These are phyloP conservation scores for Peromyscus californicus DNA, from an alignment of 2,113 vertebrate species.

Conservation along the genomic window DNA sequence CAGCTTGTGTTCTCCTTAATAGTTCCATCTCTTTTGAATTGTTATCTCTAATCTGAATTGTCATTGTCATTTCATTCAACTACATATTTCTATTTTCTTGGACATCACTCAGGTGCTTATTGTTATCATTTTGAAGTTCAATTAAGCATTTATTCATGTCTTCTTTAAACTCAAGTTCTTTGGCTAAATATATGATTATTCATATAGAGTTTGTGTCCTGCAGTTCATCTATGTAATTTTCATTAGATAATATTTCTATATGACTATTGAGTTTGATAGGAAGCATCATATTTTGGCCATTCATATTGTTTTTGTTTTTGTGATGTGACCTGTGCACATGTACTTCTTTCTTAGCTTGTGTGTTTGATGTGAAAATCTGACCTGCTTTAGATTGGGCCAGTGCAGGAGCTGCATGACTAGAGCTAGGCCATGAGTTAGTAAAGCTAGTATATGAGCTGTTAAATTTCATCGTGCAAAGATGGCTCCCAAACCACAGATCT, in stretches of 20 bases:
- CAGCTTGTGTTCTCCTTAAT: background rate
- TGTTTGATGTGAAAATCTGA: background rate
- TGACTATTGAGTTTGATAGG: background rate
- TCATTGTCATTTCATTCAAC: background rate
- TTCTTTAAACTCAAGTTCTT: background rate
- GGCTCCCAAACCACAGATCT: background rate
- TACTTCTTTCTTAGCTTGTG: background rate
- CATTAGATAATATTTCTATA: background rate
- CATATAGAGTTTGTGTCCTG: background rate
- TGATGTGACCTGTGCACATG: background rate
- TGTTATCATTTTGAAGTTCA: background rate
- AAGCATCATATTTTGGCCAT: background rate
- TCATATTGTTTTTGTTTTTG: background rate
- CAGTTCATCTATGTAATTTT: background rate
- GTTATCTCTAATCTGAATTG: background rate
- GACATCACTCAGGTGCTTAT: background rate
- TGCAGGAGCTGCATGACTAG: background rate
- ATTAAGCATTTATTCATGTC: background rate
- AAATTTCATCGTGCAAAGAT: background rate
- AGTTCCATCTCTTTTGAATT: background rate
- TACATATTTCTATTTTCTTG: background rate
- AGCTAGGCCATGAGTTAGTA: background rate
- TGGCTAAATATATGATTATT: background rate
- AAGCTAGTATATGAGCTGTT: background rate
- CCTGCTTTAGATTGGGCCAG: background rate